Base-by-base conservation (phyloP, 2,797 vertebrate genomes). In the Ptychobarbus kaznakovi region DNA sequence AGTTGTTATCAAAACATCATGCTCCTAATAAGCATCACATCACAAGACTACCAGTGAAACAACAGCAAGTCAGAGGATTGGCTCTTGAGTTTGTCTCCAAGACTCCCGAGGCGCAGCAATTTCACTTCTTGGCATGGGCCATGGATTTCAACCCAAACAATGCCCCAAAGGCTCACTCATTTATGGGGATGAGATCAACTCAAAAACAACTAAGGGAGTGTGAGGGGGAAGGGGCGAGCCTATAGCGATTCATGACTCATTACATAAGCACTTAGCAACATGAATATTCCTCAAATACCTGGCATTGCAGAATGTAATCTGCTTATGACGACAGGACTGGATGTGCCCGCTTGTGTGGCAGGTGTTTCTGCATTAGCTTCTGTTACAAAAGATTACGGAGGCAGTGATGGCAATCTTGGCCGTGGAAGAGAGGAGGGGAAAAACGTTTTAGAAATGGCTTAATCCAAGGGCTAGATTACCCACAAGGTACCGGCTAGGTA, bases 271-370 rank as follows among this genome's bases (percentile, higher is more conserved):
- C 96, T 97, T 96, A 97, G 96, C 96, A 96, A 95, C 96, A 96
- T 92, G 96, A 96, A 96, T 97, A 96, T 96, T 96, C 94, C 95
- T 97, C 96, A 96, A 97, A 96, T 98, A 98, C 96, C 97, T 98
- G 96, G 96, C 96, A 97, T 97, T 96, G 96, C 95, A 95, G 95
- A 95, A 94, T 92, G 94, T 97, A 97, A 97, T 96, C 96, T 96
- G 93, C 95, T 97, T 97, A 96, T 84, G 94, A 95, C 94, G 94
- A 96, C 96, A 96, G 96, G 96, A 96, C 94, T 95, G 95, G 94
- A 96, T 95, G 95, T 94, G 95, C 95, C 96, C 95, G 96, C 95
- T 94, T 95, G 91, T 95, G 95, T 97, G 97, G 96, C 97, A 97
- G 96, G 96, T 97, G 97, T 95, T 95, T 95, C 94, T 94, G 95